Evolutionary conservation across 2,888 invertebrate species (phyloP), one percentile per base, ranked within the genome.

Genomic region (Smittia aterrima): DNA sequence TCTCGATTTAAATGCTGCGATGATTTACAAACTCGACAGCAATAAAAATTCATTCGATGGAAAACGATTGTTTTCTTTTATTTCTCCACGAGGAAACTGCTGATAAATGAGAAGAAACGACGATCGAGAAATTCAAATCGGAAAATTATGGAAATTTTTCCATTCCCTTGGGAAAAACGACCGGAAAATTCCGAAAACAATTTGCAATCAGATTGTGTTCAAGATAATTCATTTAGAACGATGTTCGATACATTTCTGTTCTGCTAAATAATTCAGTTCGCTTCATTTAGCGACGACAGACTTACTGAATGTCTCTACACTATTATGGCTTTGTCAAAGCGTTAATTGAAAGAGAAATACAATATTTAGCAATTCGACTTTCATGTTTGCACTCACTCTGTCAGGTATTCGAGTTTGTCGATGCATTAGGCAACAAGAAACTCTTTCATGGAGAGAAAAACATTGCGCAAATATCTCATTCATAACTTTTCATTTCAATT

Each of bases 401-500:
- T 32, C 32, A 32, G 9, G 32, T n/a, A n/a, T n/a, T 32, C 9
- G 32, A 9, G 32, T 32, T 32, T 32, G 32, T 32, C 32, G 9
- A 32, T 9, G 32, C 32, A 32, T 32, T 32, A 32, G 32, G 32
- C 32, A 32, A 32, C 32, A 9, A 32, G 32, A 32, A 32, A 32
- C 32, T 6, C 32, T 32, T 32, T 38, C 13, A n/a, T n/a, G 6
- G 24, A 18, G 1, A 66, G 20, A 32, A 22, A 58, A 58, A 58
- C 9, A 22, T 66, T 66, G 18, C 66, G 66, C 66, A 66, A 64
- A 24, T 32, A 16, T 68, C 25, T 47, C 47, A 68, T 47, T 68
- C 40, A 47, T 68, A 41, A 41, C 13, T 32, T 66, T 6, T 32
- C 18, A 11, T 67, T 67, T 40, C 66, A 67, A 58, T 58, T 58